These are phyloP conservation scores for Chromis chromis DNA, from an alignment of 2,797 vertebrate genomes.

Conservation along the genomic window DNA sequence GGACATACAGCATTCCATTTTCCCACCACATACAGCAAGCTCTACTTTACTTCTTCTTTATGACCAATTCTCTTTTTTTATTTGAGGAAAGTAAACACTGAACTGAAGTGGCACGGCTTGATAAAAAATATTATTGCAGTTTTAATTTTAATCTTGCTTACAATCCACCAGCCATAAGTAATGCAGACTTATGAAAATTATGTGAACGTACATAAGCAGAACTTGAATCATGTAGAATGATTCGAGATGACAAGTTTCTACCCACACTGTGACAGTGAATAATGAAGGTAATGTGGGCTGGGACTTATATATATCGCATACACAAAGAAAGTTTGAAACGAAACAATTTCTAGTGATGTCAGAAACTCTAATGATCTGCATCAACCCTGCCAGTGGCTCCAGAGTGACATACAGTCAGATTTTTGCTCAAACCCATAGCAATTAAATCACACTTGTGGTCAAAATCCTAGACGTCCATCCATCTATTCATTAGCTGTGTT, in stretches of 20 bases:
- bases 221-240: constrained; percentile 1
- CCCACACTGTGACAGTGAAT: neutral
- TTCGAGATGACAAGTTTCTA: neutral
- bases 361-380: neutral
- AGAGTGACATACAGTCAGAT: neutral
- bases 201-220: neutral
- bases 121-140: neutral
- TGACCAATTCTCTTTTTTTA: neutral
- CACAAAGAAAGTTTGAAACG: neutral
- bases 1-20: neutral
- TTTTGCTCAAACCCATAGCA: neutral
- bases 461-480: neutral
- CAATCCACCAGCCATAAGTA: no score
- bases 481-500: no score
- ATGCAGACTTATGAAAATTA: neutral
- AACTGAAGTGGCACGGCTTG: neutral
- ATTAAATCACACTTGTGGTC: neutral
- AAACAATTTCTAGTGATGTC: no score
- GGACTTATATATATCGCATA: neutral
- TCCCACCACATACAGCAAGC: no score
- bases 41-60: neutral
- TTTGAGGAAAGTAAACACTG: neutral
- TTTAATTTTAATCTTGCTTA: neutral
- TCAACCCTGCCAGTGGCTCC: neutral
- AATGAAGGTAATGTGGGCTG: neutral